Conservation (phyloP, 2,888 invertebrate species). For the Netelia melanura region DNA sequence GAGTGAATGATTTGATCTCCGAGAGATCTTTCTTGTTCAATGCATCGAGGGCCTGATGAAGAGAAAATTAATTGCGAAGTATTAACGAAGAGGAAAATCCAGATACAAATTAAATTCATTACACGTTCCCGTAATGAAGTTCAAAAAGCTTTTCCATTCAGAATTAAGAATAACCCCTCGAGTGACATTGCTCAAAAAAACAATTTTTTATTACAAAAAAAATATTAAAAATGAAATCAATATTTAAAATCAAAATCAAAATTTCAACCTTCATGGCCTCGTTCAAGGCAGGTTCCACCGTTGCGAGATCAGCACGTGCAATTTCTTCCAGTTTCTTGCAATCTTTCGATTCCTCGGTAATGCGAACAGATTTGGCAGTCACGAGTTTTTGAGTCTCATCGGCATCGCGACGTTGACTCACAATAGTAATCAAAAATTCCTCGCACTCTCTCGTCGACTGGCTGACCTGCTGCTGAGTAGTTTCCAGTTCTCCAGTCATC, state of each 20-base stretch:
- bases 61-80: background rate
- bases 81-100: background rate
- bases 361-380: conserved; percentile 90
- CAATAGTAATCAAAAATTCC: conserved; percentile 93
- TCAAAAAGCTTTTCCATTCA: no score
- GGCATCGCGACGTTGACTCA: conserved; percentile 92
- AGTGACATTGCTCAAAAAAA: background rate
- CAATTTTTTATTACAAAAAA: background rate
- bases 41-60: conserved; percentile 89
- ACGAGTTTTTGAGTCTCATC: conserved; percentile 92
- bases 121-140: no score
- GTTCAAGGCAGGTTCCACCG: conserved; percentile 94
- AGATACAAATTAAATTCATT: background rate
- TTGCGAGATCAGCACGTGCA: conserved; percentile 93
- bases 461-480: conserved; percentile 90
- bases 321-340: conserved; percentile 93
- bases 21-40: conserved; percentile 95
- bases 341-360: conserved; percentile 92
- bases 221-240: background rate
- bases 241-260: background rate
- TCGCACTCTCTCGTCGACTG: conserved; percentile 94
- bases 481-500: conserved; percentile 93
- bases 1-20: conserved; percentile 95
- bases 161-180: no score
- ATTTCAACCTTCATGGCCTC: conserved; percentile 89